Evolutionary conservation across 2,888 invertebrate genomes (phyloP), one percentile per base, ranked within the genome.

Genomic region (Pachycephus smyrnensis): DNA sequence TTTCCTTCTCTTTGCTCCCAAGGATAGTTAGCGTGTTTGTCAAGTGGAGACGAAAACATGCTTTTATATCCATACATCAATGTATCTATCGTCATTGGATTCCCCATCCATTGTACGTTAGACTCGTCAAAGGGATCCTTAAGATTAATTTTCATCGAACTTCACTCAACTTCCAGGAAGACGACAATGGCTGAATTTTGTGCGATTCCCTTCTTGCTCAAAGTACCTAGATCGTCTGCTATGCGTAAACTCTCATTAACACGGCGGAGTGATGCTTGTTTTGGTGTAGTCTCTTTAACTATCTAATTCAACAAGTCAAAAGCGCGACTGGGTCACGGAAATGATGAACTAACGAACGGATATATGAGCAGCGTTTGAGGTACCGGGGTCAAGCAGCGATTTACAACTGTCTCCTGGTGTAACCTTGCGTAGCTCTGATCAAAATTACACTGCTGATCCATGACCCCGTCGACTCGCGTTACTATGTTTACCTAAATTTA

Each of bases 331-430:
- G 55, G 55, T 55, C 78, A 78, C 80, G 81, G 87, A 90, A 85
- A 88, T 90, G 90, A 90, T 90, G 90, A 89, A 78, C 1, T 73
- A 81, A 71, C 84, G 90, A 90, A 90, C 89, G 89, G 90, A 90
- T 90, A 90, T 89, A 83, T 83, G 88, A 90, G 84, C 75, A 76
- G 84, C 31, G 84, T 82, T 81, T 81, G 76, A 80, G 77, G 76
- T 75, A 89, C 86, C 89, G 77, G 88, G 88, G 89, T 33, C 71
- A 32, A 9, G 30, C 1, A 33, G 31, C 33, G 71, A 32, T 31
- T 31, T 33, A 23, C 32, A 12, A 6, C 31, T 23, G 71, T 80
- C 81, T 82, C 75, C 82, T 80, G 78, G 83, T 87, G 86, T 76
- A 85, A 88, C 87, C 87, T 89, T 86, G 89, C 89, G 80, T 75